phyloP scores from a whole-genome alignment of 1,140 invertebrate species.

The Microplitis demolitor region DNA sequence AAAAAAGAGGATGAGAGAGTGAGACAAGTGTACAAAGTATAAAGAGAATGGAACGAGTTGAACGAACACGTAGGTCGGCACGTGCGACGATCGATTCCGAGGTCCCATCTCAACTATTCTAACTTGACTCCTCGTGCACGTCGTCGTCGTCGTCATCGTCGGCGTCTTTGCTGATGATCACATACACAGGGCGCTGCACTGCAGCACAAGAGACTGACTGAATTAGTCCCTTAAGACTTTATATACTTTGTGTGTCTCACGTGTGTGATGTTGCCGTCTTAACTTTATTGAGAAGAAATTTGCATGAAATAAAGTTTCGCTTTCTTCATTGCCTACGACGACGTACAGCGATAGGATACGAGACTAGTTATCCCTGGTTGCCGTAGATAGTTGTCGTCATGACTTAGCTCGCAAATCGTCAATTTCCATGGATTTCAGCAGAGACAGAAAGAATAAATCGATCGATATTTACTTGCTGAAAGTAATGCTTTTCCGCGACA shows the following conservation, averaged over 20 bases:
- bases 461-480: constrained; percentile 11
- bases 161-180: constrained; percentile 16
- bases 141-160: not conserved
- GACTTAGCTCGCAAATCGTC: constrained; percentile 6
- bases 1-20: constrained; percentile 24
- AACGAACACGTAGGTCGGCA: constrained; percentile 22
- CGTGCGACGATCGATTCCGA: constrained; percentile 28
- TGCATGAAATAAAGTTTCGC: constrained; percentile 15
- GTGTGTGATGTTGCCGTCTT: not conserved
- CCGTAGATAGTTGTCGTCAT: not conserved
- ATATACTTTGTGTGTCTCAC: not conserved
- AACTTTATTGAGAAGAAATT: constrained; percentile 20
- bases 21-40: not conserved
- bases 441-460: constrained; percentile 1
- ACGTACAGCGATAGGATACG: not conserved
- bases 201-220: not conserved
- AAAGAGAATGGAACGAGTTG: constrained; percentile 4
- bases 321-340: not conserved
- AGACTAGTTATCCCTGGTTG: not conserved
- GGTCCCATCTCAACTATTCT: not conserved
- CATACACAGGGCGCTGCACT: constrained; percentile 1
- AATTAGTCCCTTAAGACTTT: constrained; percentile 11
- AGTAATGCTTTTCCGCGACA: not conserved
- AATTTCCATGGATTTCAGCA: constrained; percentile 2
- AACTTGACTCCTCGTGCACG: constrained; percentile 13